Percentiles rank a stretch among this genome's conserved stretches.
These are phyloP conservation scores for Acanthurus tractus DNA, from an alignment of 2,797 vertebrate genomes.

Conservation along the genomic window DNA sequence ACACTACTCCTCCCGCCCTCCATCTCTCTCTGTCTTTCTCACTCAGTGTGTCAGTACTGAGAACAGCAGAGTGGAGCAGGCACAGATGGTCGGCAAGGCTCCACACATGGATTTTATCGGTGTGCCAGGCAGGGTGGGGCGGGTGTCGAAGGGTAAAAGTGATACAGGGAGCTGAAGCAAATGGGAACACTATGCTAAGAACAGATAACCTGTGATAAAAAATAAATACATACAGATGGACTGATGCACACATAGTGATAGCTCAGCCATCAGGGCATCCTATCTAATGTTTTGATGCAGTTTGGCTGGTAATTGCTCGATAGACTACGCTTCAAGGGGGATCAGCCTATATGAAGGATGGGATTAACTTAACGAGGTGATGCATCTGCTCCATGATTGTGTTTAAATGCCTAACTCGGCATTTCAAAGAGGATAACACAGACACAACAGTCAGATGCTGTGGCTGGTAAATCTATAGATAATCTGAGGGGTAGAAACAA, in stretches of 20 bases:
- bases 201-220: slow-evolving; percentile 23
- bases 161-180: slow-evolving; percentile 18
- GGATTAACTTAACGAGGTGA: slow-evolving; percentile 76
- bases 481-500: slow-evolving; percentile 55
- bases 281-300: slow-evolving; percentile 38
- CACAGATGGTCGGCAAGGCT: slow-evolving; percentile 69
- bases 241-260: neutral
- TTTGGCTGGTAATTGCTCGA: slow-evolving; percentile 59
- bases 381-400: slow-evolving; percentile 71
- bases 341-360: slow-evolving; percentile 54
- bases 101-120: slow-evolving; percentile 14
- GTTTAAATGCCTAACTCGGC: slow-evolving; percentile 60
- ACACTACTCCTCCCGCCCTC: slow-evolving; percentile 42
- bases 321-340: slow-evolving; percentile 49
- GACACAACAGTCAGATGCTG: slow-evolving; percentile 40
- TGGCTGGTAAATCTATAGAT: slow-evolving; percentile 62
- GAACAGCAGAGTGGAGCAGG: slow-evolving; percentile 34
- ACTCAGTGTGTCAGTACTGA: neutral
- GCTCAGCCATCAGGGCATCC: slow-evolving; percentile 5
- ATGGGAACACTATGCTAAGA: slow-evolving; percentile 6
- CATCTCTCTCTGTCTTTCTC: slow-evolving; percentile 19
- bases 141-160: slow-evolving; percentile 44
- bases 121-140: slow-evolving; percentile 24
- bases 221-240: slow-evolving; percentile 34
- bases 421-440: slow-evolving; percentile 68